Base-by-base conservation (phyloP, 2,888 invertebrate genomes). In the Rotaria sp. region DNA sequence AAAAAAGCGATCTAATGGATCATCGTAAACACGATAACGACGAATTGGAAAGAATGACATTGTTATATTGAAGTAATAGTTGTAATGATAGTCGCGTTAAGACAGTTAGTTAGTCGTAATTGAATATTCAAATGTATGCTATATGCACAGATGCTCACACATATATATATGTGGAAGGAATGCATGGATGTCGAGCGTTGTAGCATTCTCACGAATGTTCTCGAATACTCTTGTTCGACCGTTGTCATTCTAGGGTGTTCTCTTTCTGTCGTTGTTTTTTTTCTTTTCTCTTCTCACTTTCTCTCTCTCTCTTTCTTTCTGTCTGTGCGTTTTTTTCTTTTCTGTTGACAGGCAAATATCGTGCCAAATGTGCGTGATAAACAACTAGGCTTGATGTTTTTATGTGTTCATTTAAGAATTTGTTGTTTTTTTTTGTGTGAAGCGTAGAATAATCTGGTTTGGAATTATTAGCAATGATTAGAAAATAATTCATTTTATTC, bases 1-100 rank as follows among this genome's bases (percentile, higher is more conserved):
- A 35, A 67, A 67, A 15, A 67, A 67, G 26, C 67, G 67, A 67
- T 67, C 67, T 35, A 67, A 67, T 67, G 67, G 67, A 67, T 67
- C 67, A 7, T 67, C 35, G 67, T 35, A 67, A 18, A 35, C 11
- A 18, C 67, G 67, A 67, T 67, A 67, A 35, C 67, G 67, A 30
- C 5, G 67, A 67, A 67, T 67, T 35, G 67, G 67, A 67, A 67
- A 67, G 67, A 35, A 67, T 67, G 67, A 30, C 67, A 67, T 67
- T 35, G 35, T 59, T 11, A 2, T 59, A 10, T 8, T 30, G 10
- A 67, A 50, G 2, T 50, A 50, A 50, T n/a, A 15, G 15, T 50
- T 50, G 50, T 50, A 11, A 45, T 8, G 5, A 45, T 45, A 5
- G 11, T 8, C 11, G 45, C 45, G 11, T 8, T n/a, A n/a, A n/a